Evolutionary conservation across 2,797 vertebrate genomes (phyloP).

Genomic region (Emydoidea blandingii): DNA sequence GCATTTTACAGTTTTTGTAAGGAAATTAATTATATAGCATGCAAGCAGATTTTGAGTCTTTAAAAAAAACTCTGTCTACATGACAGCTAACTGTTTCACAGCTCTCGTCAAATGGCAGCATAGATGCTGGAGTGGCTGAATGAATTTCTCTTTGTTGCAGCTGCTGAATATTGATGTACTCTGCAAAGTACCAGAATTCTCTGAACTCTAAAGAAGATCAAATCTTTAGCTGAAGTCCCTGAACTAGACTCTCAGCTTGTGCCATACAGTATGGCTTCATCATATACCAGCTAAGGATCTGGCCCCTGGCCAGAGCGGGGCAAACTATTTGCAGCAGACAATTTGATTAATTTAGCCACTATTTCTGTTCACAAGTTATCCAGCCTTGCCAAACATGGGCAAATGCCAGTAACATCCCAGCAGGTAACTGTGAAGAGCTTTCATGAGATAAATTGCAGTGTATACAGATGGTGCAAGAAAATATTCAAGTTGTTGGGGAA

Average conservation of each 20-base stretch:
- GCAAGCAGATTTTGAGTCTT: neutral
- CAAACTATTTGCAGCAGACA: neutral
- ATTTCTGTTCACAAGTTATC: neutral
- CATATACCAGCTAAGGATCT: neutral
- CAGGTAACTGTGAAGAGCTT: neutral
- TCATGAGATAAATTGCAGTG: neutral
- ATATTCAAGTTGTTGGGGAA: neutral
- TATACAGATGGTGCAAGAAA: neutral
- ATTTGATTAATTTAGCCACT: neutral
- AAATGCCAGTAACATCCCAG: neutral
- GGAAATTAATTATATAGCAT: neutral
- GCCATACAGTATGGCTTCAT: neutral
- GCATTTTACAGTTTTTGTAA: neutral
- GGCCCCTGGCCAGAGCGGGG: too few species aligned
- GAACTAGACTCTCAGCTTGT: neutral
- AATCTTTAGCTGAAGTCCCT: neutral
- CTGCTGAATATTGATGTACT: neutral
- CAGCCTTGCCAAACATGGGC: neutral
- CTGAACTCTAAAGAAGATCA: neutral
- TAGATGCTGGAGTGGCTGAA: neutral
- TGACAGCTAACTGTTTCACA: neutral
- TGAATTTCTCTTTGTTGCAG: neutral
- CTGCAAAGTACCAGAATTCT: neutral
- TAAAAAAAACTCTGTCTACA: neutral
- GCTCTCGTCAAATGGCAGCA: neutral